These are phyloP conservation scores for Scomber japonicus DNA, from an alignment of 2,113 vertebrate species.

Conservation along the genomic window DNA sequence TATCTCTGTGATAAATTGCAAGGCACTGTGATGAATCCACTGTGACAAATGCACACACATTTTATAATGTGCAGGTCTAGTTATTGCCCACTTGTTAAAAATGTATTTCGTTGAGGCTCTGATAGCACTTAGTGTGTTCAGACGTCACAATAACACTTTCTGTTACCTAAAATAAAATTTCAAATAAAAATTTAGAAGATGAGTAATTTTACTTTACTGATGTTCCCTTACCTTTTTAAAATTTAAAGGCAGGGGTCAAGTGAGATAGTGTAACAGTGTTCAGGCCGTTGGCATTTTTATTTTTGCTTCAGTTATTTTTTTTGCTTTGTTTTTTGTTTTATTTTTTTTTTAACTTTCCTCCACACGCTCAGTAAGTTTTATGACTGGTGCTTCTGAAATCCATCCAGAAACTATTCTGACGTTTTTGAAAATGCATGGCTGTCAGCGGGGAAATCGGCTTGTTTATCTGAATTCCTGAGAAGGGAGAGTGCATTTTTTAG, in stretches of 20 bases:
- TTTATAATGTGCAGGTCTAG: neutral
- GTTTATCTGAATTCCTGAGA: conserved; percentile 18
- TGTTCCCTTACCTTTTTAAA: conserved; percentile 5
- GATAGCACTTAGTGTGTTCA: neutral
- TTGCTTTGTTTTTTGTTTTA: no score
- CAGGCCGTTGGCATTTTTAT: neutral
- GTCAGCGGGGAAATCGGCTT: conserved; percentile 8
- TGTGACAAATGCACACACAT: conserved; percentile 16
- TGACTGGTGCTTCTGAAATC: conserved; percentile 14
- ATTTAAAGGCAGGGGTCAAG: neutral
- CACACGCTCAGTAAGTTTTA: neutral
- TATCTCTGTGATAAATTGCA: conserved; percentile 32
- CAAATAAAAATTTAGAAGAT: neutral
- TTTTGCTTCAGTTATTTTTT: neutral
- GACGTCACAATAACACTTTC: neutral
- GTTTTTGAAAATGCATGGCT: neutral
- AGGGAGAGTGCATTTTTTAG: neutral
- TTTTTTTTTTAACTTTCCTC: neutral
- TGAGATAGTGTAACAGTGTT: neutral
- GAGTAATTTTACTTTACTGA: neutral
- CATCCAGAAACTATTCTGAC: conserved; percentile 7
- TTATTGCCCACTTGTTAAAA: neutral
- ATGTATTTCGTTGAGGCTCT: conserved; percentile 5
- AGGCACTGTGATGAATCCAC: conserved; percentile 13
- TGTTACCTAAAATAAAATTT: neutral